These are phyloP conservation scores for Tiliacea citrago DNA, from an alignment of 2,888 invertebrate genomes.

Conservation along the genomic window DNA sequence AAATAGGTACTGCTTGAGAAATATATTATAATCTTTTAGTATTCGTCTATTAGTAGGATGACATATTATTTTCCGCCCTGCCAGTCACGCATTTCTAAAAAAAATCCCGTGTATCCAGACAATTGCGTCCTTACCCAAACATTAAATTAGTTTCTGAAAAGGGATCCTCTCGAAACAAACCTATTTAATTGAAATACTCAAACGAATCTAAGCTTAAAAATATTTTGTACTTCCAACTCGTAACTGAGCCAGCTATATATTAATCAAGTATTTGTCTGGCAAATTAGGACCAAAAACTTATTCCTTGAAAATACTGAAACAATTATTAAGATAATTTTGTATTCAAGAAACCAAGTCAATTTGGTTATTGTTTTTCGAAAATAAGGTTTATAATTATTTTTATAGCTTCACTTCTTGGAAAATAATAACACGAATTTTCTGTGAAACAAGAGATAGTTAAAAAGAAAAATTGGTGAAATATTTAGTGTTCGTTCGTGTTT, in stretches of 20 bases:
- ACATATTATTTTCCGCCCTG: slow-evolving; percentile 27
- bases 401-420: background rate
- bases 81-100: background rate
- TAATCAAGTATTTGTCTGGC: slow-evolving; percentile 36
- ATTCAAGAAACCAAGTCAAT: slow-evolving; percentile 9
- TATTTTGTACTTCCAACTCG: slow-evolving; percentile 9
- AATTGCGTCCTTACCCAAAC: slow-evolving; percentile 32
- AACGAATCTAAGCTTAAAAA: slow-evolving; percentile 48
- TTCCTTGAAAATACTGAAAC: slow-evolving; percentile 21
- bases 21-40: background rate
- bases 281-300: slow-evolving; percentile 21
- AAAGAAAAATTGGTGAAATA: background rate
- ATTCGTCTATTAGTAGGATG: background rate
- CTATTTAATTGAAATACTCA: slow-evolving; percentile 51
- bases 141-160: slow-evolving; percentile 51
- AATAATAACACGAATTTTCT: too few relatives aligned
- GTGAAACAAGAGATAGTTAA: background rate
- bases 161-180: slow-evolving; percentile 36
- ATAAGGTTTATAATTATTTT: background rate
- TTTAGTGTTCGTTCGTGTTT: too few relatives aligned
- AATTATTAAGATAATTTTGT: slow-evolving; percentile 8
- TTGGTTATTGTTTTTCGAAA: slow-evolving; percentile 13
- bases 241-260: slow-evolving; percentile 47
- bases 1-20: background rate
- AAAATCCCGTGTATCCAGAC: slow-evolving; percentile 13